Percentiles rank a stretch among this genome's conserved stretches.
phyloP scores from a whole-genome alignment of 2,113 vertebrate genomes.

The Halichoerus grypus region DNA sequence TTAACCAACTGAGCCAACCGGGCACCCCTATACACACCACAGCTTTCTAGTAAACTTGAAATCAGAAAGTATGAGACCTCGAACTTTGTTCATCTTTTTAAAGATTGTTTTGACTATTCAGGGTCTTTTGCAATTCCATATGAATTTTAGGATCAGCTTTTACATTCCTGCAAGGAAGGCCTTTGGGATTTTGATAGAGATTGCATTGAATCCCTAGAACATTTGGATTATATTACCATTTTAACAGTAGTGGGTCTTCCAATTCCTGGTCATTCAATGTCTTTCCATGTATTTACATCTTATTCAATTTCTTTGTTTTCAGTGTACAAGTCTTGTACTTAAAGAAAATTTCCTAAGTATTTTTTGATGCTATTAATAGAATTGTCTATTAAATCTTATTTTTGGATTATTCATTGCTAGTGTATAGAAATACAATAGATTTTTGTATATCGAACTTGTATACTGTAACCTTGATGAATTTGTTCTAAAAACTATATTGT shows the following conservation, averaged over 20 bases:
- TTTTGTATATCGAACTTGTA: not conserved
- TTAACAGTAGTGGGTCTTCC: not conserved
- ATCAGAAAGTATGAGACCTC: not conserved
- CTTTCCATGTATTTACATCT: not conserved
- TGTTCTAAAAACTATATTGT: not conserved
- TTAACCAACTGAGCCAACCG: too few species aligned
- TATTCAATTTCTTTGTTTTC: not conserved
- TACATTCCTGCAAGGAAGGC: not conserved
- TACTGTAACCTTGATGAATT: not conserved
- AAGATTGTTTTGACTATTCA: not conserved
- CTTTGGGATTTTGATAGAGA: not conserved
- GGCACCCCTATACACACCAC: too few species aligned
- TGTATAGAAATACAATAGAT: not conserved
- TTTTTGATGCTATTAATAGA: not conserved
- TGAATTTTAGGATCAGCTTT: not conserved
- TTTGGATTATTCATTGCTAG: not conserved
- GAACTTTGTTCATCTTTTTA: conserved; percentile 2
- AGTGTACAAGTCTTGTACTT: not conserved
- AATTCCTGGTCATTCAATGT: not conserved
- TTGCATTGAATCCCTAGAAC: not conserved
- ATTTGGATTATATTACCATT: not conserved
- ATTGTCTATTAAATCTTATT: not conserved
- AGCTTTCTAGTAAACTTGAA: not conserved
- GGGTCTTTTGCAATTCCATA: not conserved
- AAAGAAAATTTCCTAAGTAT: not conserved